Conservation (phyloP, 1,140 invertebrate genomes). For the Calycopis cecrops region DNA sequence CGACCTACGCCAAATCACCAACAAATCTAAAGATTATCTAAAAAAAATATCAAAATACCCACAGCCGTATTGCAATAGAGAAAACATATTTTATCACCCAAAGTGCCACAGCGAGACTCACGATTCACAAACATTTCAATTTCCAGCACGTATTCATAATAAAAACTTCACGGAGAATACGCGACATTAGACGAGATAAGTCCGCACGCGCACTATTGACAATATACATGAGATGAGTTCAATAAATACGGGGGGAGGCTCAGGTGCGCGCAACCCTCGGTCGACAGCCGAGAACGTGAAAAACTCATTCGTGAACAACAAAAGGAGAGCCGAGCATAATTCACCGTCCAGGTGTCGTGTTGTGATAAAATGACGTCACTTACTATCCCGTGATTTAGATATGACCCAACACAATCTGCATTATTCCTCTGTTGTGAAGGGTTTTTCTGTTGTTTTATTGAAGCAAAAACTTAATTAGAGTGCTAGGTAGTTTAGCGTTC, state of each 20-base stretch:
- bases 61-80: too few species aligned
- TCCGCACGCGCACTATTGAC: slow-evolving; percentile 49
- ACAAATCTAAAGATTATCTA: too few species aligned
- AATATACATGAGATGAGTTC: slow-evolving; percentile 23
- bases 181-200: slow-evolving; percentile 58
- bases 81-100: too few species aligned
- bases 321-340: slow-evolving; percentile 27
- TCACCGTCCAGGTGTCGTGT: slow-evolving; percentile 48
- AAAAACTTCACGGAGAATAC: slow-evolving; percentile 60
- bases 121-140: slow-evolving; percentile 51
- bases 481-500: too few species aligned
- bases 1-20: too few species aligned
- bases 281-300: slow-evolving; percentile 44
- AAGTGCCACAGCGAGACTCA: slow-evolving; percentile 15
- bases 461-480: too few species aligned
- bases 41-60: too few species aligned
- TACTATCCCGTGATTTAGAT: slow-evolving; percentile 54
- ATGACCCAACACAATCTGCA: slow-evolving; percentile 53
- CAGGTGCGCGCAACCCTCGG: slow-evolving; percentile 53
- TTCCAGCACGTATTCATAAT: slow-evolving; percentile 59
- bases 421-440: neutral
- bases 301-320: slow-evolving; percentile 62
- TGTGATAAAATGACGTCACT: slow-evolving; percentile 52
- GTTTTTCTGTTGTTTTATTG: too few species aligned
- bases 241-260: slow-evolving; percentile 44